Percentiles rank a stretch among this genome's conserved stretches.
Conservation (phyloP, 2,797 vertebrate genomes). For the Gymnocypris eckloni region DNA sequence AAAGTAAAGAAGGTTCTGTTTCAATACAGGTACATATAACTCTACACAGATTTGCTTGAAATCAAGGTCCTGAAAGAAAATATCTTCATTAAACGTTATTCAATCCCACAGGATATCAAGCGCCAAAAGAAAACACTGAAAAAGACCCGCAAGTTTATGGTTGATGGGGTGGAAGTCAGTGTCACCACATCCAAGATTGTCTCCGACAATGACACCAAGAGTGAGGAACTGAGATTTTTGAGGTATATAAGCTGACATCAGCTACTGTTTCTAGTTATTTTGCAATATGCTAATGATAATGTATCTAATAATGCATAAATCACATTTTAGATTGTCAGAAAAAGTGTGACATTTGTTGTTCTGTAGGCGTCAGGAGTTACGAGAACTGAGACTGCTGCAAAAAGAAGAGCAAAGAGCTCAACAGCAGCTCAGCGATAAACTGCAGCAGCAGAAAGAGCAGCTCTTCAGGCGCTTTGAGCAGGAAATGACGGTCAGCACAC, state of each 20-base stretch:
- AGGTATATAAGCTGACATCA: conserved; percentile 74
- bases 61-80: not conserved
- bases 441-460: conserved; percentile 86
- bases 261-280: not conserved
- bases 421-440: conserved; percentile 86
- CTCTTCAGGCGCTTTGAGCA: conserved; percentile 88
- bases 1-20: conserved; percentile 93
- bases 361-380: conserved; percentile 90
- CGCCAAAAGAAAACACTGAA: conserved; percentile 97
- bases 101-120: conserved; percentile 83
- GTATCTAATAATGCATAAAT: not conserved
- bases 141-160: conserved; percentile 97
- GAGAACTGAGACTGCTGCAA: conserved; percentile 86
- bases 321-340: not conserved
- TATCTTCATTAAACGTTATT: conserved; percentile 4
- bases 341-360: conserved; percentile 46
- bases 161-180: conserved; percentile 97
- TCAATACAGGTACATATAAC: conserved; percentile 87
- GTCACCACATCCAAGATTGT: conserved; percentile 99
- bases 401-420: conserved; percentile 89
- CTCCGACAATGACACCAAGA: conserved; percentile 94
- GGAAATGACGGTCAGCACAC: conserved; percentile 82
- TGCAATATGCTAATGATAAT: not conserved
- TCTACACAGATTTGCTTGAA: not conserved
- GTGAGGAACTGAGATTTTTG: conserved; percentile 93